Evolutionary conservation across 2,113 vertebrate genomes (phyloP).

Genomic region (Odontesthes bonariensis): DNA sequence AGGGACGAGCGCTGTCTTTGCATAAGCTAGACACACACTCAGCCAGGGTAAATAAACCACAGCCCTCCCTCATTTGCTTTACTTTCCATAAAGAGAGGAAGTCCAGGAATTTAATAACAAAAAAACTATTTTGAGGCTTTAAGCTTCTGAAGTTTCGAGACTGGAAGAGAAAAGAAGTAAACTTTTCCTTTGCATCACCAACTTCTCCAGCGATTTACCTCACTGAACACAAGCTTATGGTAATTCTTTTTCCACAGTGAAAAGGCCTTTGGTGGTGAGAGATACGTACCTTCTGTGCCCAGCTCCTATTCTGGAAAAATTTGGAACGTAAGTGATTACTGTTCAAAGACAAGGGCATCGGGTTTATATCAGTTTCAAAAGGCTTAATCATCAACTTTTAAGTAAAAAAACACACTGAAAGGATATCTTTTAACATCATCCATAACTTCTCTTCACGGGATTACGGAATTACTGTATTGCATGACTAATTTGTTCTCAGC

Average conservation of each 20-base stretch:
- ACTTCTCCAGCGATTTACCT: neutral
- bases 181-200: conserved; percentile 22
- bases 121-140: conserved; percentile 28
- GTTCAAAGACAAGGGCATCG: neutral
- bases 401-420: no score
- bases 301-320: conserved; percentile 91
- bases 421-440: no score
- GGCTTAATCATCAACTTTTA: neutral
- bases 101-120: conserved; percentile 64
- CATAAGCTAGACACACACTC: conserved; percentile 50
- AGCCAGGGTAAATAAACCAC: conserved; percentile 77
- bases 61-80: conserved; percentile 56
- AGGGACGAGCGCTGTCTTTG: conserved; percentile 50
- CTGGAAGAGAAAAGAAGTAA: conserved; percentile 6
- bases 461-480: neutral
- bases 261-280: conserved; percentile 92
- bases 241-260: conserved; percentile 82
- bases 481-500: no score
- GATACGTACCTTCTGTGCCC: conserved; percentile 96
- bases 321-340: conserved; percentile 89
- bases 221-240: neutral
- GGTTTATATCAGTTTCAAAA: neutral
- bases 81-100: conserved; percentile 73
- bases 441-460: neutral
- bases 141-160: conserved; percentile 31